Evolutionary conservation across 2,797 vertebrate species (phyloP).

Genomic region (Cyclopterus lumpus): DNA sequence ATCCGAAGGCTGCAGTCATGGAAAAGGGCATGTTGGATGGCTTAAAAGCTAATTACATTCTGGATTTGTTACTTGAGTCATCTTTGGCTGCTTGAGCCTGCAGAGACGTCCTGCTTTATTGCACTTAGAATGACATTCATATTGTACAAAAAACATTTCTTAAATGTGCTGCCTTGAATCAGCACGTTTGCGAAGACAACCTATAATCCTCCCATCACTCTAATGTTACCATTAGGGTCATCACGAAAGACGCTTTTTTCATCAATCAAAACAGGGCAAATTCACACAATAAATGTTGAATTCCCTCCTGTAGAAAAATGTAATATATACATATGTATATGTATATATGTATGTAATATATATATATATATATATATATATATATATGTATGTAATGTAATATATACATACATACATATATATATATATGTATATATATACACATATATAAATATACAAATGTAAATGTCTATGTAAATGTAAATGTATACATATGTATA

Average conservation of each 20-base stretch:
- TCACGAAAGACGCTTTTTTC: not conserved
- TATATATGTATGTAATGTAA: no score
- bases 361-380: no score
- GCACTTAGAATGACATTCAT: conserved; percentile 31
- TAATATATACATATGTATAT: no score
- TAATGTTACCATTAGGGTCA: not conserved
- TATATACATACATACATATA: no score
- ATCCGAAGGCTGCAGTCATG: conserved; percentile 36
- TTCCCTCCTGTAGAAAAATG: not conserved
- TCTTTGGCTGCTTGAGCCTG: conserved; percentile 12
- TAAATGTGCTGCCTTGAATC: conserved; percentile 8
- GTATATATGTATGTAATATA: no score
- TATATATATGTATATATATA: no score
- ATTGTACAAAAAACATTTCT: conserved; percentile 27
- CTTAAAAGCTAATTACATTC: conserved; percentile 67
- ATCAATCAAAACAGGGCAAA: not conserved
- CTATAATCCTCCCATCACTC: conserved; percentile 42
- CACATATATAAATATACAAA: no score
- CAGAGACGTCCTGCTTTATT: conserved; percentile 23
- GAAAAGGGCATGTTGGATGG: conserved; percentile 39
- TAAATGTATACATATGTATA: no score
- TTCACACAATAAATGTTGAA: not conserved
- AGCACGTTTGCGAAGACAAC: conserved; percentile 21
- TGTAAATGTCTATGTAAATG: no score
- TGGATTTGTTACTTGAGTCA: conserved; percentile 49